Evolutionary conservation across 30 jellyfish, hydroid and myxozoan genomes (phyloP), one percentile per base, ranked within the genome.

Genomic region (Pseudorhiza aurosa): DNA sequence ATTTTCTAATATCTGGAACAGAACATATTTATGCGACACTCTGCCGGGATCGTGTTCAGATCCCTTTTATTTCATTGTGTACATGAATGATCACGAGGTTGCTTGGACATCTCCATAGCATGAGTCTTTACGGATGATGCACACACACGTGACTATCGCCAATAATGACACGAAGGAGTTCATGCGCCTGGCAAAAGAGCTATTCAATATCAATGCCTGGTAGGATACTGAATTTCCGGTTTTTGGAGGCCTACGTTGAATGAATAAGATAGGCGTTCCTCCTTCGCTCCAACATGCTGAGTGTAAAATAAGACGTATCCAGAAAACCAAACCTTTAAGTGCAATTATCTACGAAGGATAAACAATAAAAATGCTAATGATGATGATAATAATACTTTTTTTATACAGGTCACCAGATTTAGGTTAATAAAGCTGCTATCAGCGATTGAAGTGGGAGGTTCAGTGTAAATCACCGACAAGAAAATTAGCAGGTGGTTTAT

Each of bases 401-500:
- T n/a, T n/a, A n/a, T n/a, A n/a, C n/a, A n/a, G n/a, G n/a, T n/a
- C n/a, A n/a, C n/a, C n/a, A n/a, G n/a, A n/a, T n/a, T n/a, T n/a
- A n/a, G n/a, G n/a, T n/a, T n/a, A n/a, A n/a, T n/a, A n/a, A n/a
- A n/a, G n/a, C n/a, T n/a, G n/a, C n/a, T n/a, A n/a, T n/a, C n/a
- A n/a, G n/a, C n/a, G n/a, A n/a, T 55, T 76, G 33, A 56, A 57
- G 29, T 76, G 88, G 88, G 45, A 57, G 74, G 65, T 57, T 21
- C 69, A 58, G 45, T 76, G 15, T 36, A 59, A 76, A 76, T 42
- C 88, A 35, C 67, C 58, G 25, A 76, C 39, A 44, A 57, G 71
- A 60, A 76, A 58, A 71, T 40, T 40, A 76, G 70, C 79, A 58
- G 75, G 88, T 31, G 70, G 88, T 26, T 60, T 76, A 40, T 58